Base-by-base conservation (phyloP, 2,888 invertebrate species). In the Dasypogon diadema region DNA sequence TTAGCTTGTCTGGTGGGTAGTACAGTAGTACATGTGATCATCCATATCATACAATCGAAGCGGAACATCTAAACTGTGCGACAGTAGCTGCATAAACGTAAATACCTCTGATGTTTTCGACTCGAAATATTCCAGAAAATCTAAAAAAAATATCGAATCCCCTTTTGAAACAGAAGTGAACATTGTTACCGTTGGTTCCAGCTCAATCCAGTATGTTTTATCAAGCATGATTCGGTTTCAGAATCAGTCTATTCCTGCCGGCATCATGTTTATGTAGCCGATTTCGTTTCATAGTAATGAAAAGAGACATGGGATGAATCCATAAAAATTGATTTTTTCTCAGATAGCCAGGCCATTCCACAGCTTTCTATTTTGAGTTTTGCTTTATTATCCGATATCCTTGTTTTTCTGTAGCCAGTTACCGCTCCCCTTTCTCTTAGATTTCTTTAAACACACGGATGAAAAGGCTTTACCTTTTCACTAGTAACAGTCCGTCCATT, bases 241-340 rank as follows among this genome's bases (percentile, higher is more conserved):
- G n/a, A 65, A 65, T 65, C 48, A 24, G 65, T n/a, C 48, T 65
- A 18, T 56, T 65, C 24, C 5, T 24, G 4, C 24, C 65, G 16
- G 16, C 14, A 42, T 12, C 8, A 42, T 42, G 42, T 12, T 12
- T 8, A 42, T 3, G 1, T 42, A 12, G 42, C n/a, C 12, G 10
- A 42, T 12, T 42, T 42, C 24, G 46, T 18, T n/a, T n/a, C 10
- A 16, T 26, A 12, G 16, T n/a, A 42, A 30, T 37, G 63, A 42
- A 22, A 12, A 10, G 21, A 21, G 21, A 18, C 10, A 42, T 37
- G 16, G 21, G 37, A 63, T 42, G 63, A 63, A 63, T 63, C 42
- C 63, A 63, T 63, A 63, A 63, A 65, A 65, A 65, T 65, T 48
- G 65, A 46, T 65, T 58, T 65, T 65, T 42, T 42, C 24, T 24